Percentiles rank a stretch among this genome's conserved stretches.
phyloP scores from a whole-genome alignment of 2,113 vertebrate species.

The Datnioides undecimradiatus region DNA sequence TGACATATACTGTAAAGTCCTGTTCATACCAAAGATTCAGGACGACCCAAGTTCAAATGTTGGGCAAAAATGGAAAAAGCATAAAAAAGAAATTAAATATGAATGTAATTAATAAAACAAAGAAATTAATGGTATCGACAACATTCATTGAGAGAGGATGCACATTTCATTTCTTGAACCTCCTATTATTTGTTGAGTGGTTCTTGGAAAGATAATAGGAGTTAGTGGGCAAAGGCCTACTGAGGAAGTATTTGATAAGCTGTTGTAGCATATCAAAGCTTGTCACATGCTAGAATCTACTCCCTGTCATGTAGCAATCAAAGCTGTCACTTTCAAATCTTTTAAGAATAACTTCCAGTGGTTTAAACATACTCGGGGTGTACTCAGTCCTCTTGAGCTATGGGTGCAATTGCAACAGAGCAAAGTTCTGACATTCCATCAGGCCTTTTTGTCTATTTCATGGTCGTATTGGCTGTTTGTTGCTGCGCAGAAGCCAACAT shows the following conservation, averaged over 20 bases:
- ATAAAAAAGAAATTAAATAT: too few species aligned
- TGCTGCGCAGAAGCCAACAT: constrained; percentile 35
- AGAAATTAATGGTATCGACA: too few species aligned
- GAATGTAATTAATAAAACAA: too few species aligned
- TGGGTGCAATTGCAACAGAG: neutral
- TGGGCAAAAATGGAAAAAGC: too few species aligned
- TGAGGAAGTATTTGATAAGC: neutral
- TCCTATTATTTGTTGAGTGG: constrained; percentile 41
- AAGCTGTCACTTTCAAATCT: neutral
- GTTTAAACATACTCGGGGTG: neutral
- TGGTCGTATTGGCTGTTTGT: constrained; percentile 20
- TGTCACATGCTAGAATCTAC: too few species aligned
- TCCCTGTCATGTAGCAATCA: neutral
- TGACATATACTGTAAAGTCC: neutral
- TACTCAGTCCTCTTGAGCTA: neutral
- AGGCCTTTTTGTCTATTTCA: constrained; percentile 32
- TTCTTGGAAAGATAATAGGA: constrained; percentile 30
- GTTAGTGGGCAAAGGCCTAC: neutral
- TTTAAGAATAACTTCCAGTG: neutral
- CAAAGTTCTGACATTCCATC: constrained; percentile 8
- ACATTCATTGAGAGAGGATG: too few species aligned
- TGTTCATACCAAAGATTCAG: too few species aligned
- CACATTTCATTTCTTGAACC: too few species aligned
- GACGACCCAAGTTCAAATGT: too few species aligned
- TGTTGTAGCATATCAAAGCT: neutral